Evolutionary conservation across 2,888 invertebrate species (phyloP), one percentile per base, ranked within the genome.

Genomic region (Blomia tropicalis): DNA sequence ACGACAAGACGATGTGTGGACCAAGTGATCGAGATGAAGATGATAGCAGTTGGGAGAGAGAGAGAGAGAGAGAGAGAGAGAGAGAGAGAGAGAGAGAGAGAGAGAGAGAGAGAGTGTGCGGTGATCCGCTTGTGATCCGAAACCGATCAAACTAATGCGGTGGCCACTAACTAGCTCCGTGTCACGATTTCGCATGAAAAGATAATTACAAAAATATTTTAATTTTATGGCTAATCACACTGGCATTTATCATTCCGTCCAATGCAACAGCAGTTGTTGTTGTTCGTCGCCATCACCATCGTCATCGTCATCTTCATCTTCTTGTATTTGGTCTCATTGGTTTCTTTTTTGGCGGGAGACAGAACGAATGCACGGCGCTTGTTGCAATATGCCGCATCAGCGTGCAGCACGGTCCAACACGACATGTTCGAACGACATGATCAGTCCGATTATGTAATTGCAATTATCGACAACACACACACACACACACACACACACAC

Each of bases 131-230:
- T 47, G 51, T 47, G 51, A 47, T 47, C 51, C 51, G 51, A 47
- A 47, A 47, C 51, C 51, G 51, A 47, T 47, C 51, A 47, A 47
- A 47, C 51, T 47, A 47, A 47, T 47, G 51, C 51, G 7, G 51
- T n/a, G 7, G 51, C 41, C 27, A 27, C 51, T 47, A 27, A 22
- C 51, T 47, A 47, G 27, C 51, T 19, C 51, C 22, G 22, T 56
- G 56, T 56, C 56, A 56, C 56, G 56, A 56, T 36, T 56, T 56
- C 4, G 56, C 56, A 56, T 56, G 56, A 32, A 19, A 31, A 56
- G 56, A 56, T 56, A 56, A 56, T 56, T 56, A 56, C 27, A 56
- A 56, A 56, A 29, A 56, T 56, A 56, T 56, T 56, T 56, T 56
- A 56, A 56, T 56, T 56, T 56, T 29, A 27, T 29, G 51, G 56